Conservation (phyloP, 2,113 vertebrate genomes). For the Ictidomys tridecemlineatus region DNA sequence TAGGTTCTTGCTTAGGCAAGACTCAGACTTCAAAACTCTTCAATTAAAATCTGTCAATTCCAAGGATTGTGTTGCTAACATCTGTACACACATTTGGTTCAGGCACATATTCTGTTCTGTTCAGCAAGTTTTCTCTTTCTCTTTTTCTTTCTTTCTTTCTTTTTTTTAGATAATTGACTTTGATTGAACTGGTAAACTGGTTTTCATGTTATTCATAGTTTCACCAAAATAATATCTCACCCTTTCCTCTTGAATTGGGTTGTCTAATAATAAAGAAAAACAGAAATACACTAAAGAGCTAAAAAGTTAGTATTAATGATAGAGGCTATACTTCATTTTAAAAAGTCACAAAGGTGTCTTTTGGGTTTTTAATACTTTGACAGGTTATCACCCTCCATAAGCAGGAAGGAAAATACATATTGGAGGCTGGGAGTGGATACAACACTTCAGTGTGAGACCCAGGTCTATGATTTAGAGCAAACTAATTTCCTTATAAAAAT, state of each 20-base stretch:
- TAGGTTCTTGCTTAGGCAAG: conserved; percentile 77
- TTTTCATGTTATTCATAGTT: not conserved
- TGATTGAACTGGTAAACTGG: not conserved
- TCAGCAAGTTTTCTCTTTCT: not conserved
- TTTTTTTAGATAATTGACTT: not conserved
- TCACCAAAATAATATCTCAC: not conserved
- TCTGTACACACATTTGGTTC: not conserved
- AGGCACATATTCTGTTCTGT: not conserved
- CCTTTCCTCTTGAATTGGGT: not conserved
- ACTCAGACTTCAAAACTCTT: conserved; percentile 63
- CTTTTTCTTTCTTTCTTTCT: not conserved
- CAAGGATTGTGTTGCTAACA: conserved; percentile 65
- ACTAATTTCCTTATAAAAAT: conserved; percentile 20
- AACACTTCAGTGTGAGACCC: not conserved
- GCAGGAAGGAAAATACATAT: not conserved
- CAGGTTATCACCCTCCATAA: not conserved
- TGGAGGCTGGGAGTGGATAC: not conserved
- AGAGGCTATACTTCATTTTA: not conserved
- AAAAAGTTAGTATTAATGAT: not conserved
- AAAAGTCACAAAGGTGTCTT: not conserved
- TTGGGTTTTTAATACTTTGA: not conserved
- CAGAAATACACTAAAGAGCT: not conserved
- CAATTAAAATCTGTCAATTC: conserved; percentile 81
- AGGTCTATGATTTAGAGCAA: not conserved
- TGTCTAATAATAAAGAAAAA: not conserved